phyloP scores from a whole-genome alignment of 2,113 vertebrate species.

The rat (Rattus norvegicus) region DNA sequence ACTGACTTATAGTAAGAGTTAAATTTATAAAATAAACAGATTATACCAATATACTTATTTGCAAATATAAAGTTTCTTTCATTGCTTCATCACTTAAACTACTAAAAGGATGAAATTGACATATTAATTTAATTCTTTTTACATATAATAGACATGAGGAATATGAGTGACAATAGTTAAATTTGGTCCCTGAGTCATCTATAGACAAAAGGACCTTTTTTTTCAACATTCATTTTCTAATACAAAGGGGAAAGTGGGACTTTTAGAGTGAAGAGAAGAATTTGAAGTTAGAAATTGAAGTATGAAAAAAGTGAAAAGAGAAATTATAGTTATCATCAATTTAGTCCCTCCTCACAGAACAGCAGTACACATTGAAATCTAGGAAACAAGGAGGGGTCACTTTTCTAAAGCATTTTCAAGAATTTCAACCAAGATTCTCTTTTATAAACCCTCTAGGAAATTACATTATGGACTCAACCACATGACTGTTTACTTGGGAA shows the following conservation, averaged over 20 bases:
- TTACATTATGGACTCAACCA: not conserved
- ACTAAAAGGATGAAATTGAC: not conserved
- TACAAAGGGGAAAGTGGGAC: not conserved
- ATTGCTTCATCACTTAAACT: not conserved
- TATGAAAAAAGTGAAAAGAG: not conserved
- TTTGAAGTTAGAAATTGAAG: not conserved
- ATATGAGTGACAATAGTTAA: not conserved
- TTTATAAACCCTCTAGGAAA: not conserved
- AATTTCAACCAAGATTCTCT: not conserved
- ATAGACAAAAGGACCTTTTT: not conserved
- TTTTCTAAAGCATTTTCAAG: not conserved
- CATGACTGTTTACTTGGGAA: not conserved
- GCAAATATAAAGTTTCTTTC: not conserved
- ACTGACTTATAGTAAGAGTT: not conserved
- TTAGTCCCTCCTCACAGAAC: not conserved
- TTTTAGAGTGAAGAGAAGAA: not conserved
- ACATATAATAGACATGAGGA: not conserved
- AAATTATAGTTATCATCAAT: too few relatives aligned
- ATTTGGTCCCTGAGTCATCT: not conserved
- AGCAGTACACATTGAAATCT: not conserved
- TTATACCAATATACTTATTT: not conserved
- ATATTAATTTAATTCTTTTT: constrained; percentile 12
- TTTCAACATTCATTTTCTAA: not conserved
- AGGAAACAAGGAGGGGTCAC: not conserved
- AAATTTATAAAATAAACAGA: not conserved